These are phyloP conservation scores for Eonycteris spelaea DNA, from an alignment of 2,113 vertebrate genomes.

Conservation along the genomic window DNA sequence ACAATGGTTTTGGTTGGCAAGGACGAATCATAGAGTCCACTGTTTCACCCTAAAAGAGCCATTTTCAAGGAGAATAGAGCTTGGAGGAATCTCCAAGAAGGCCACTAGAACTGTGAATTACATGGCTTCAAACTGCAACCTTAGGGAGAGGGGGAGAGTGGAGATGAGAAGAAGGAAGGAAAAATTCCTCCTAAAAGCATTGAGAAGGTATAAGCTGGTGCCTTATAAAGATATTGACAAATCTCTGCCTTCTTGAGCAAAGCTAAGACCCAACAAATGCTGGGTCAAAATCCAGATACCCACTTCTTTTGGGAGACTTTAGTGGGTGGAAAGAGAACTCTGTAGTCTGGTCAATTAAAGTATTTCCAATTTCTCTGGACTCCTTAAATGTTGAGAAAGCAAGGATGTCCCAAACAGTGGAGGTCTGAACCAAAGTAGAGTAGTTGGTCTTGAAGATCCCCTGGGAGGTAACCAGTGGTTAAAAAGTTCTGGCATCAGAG, in stretches of 20 bases:
- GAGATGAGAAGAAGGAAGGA: background rate
- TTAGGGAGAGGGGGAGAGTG: background rate
- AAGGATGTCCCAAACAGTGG: background rate
- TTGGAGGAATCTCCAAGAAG: background rate
- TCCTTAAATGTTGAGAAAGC: conserved; percentile 13
- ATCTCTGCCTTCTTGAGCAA: background rate
- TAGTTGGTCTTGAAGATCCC: background rate
- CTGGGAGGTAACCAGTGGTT: background rate
- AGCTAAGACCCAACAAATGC: background rate
- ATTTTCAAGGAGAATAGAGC: background rate
- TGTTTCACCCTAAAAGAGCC: conserved; percentile 29
- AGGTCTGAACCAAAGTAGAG: conserved; percentile 5
- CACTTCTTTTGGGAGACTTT: background rate
- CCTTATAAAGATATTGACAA: background rate
- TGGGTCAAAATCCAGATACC: background rate
- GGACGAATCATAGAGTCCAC: background rate
- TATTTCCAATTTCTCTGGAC: conserved; percentile 7
- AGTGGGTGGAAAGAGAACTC: background rate
- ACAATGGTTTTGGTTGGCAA: background rate
- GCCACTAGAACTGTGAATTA: background rate
- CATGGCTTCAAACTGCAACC: background rate
- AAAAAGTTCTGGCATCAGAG: background rate
- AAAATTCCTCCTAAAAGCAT: background rate
- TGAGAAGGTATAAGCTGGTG: background rate
- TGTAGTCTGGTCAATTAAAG: background rate